A percentile compares a stretch with the other conserved stretches of the same genome.
These are phyloP conservation scores for Tragelaphus scriptus DNA, from an alignment of 2,113 vertebrate species.

Conservation along the genomic window DNA sequence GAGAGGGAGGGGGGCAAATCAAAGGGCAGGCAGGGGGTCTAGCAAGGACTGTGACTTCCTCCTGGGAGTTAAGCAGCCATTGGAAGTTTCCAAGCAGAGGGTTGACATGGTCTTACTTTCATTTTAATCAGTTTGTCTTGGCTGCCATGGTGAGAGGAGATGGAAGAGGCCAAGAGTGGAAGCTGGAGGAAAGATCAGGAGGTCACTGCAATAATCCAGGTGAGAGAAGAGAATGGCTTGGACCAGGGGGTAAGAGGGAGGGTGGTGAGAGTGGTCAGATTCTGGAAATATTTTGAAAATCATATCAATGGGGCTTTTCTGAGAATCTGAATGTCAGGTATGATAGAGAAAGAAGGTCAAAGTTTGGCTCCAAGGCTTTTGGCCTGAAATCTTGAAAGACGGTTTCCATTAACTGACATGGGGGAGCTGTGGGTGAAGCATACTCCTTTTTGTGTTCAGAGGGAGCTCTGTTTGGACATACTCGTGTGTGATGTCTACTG, in stretches of 20 bases:
- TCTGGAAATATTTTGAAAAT: neutral
- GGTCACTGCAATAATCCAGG: neutral
- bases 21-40: fast-evolving
- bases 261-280: neutral
- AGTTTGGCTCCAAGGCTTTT: neutral
- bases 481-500: fast-evolving
- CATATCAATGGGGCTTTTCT: neutral
- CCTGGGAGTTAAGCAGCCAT: neutral
- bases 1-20: too few relatives aligned
- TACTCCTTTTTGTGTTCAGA: neutral
- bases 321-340: neutral
- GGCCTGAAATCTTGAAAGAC: neutral
- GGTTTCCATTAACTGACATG: neutral
- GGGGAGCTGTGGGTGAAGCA: neutral
- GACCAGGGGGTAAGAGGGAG: neutral
- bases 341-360: neutral
- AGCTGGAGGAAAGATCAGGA: neutral
- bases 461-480: neutral
- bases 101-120: neutral
- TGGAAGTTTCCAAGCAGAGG: neutral
- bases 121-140: neutral
- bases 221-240: neutral
- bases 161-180: neutral
- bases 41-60: neutral
- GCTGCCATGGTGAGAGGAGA: neutral